Conservation (phyloP, 2,113 vertebrate species). For the Catharus fuscescens region DNA sequence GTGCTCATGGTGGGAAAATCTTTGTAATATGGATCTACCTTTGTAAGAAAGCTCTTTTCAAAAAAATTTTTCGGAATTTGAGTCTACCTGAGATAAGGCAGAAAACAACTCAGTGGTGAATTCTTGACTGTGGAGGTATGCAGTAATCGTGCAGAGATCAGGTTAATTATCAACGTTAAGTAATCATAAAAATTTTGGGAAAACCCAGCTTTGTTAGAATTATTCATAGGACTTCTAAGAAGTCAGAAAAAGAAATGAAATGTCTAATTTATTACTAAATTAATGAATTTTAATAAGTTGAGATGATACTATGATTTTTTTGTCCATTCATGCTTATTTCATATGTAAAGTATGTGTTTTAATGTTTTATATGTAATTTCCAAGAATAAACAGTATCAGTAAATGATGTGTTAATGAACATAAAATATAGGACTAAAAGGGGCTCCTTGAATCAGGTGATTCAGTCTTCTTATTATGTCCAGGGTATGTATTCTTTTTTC, state of each 20-base stretch:
- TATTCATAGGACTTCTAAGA: neutral
- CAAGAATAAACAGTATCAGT: neutral
- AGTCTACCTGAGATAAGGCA: neutral
- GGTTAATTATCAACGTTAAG: neutral
- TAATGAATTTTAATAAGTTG: neutral
- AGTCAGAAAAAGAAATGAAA: neutral
- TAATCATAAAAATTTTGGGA: neutral
- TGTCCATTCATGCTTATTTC: neutral
- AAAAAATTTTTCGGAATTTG: neutral
- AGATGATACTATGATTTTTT: neutral
- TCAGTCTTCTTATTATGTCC: neutral
- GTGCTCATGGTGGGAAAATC: neutral
- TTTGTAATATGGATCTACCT: neutral
- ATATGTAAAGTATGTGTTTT: neutral
- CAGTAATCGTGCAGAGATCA: neutral
- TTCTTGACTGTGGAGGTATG: neutral
- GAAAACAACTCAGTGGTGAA: neutral
- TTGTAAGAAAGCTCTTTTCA: neutral
- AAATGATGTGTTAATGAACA: neutral
- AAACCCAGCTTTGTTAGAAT: neutral
- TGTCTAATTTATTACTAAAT: neutral
- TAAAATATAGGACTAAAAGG: neutral
- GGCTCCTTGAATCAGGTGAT: neutral
- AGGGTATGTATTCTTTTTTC: neutral
- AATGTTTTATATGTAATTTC: neutral